Evolutionary conservation across 1,140 invertebrate species (phyloP), one percentile per base, ranked within the genome.

Genomic region (Euwallacea fornicatus): DNA sequence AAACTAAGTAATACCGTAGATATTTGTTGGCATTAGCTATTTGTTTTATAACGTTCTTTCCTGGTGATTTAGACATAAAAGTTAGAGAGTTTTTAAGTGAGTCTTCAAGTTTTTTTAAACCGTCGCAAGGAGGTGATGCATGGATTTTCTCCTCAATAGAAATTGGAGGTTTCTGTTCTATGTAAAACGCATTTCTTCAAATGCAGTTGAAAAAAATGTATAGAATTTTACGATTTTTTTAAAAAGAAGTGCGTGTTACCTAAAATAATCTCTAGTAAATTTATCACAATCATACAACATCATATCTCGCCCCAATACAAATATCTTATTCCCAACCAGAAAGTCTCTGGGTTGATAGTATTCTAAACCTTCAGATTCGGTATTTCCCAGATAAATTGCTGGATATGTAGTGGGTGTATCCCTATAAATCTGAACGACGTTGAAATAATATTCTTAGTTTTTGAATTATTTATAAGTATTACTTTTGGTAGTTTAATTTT

Each of bases 331-430:
- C 0, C 92, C 92, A 47, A 93, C 86, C 70, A 84, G 84, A 53
- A 96, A 88, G 83, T 96, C 93, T 77, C 83, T 84, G 2, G 92
- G 89, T 53, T 86, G 83, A 77, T 92, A 93, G 78, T 89, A 94
- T 77, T 93, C 87, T 0, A 83, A 84, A 41, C 91, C 83, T 77
- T 93, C 90, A n/a, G 85, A 82, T n/a, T 91, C 88, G 0, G 83
- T 85, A 13, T 82, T 81, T 81, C 93, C 91, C 80, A 91, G 77
- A 56, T 85, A 86, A 33, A 85, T 81, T 2, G 85, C 83, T 7
- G 87, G 85, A 74, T 78, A 80, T 47, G 75, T 75, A 80, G 87
- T 84, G 33, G 90, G 87, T 54, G 88, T 80, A 78, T 90, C 86
- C 61, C 88, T 90, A 85, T 91, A 91, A 76, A 92, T 87, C 80